phyloP scores from a whole-genome alignment of 92 coral and sea anemone species.

The Ricordea florida region DNA sequence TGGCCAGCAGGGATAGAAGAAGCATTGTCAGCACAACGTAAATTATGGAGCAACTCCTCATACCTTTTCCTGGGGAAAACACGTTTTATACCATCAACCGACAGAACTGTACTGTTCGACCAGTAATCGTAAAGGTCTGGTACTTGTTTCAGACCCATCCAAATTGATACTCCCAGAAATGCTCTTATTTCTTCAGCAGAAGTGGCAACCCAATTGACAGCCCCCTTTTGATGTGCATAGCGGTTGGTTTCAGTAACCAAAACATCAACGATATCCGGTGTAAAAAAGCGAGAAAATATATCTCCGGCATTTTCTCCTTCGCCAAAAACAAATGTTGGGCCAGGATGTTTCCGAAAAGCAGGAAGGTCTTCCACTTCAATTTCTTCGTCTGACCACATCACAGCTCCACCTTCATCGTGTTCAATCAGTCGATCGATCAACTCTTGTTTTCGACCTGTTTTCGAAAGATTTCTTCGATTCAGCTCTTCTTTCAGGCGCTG shows the following conservation, averaged over 20 bases:
- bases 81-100: slow-evolving; percentile 1
- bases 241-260: slow-evolving; percentile 19
- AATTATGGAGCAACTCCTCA: slow-evolving; percentile 1
- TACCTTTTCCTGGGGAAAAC: slow-evolving; percentile 25
- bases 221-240: neutral
- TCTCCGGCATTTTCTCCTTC: neutral
- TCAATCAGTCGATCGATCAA: slow-evolving; percentile 11
- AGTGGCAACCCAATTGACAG: neutral
- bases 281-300: slow-evolving; percentile 6
- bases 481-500: too few species aligned
- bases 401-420: slow-evolving; percentile 18
- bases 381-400: slow-evolving; percentile 17
- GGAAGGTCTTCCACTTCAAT: slow-evolving; percentile 21
- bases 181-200: slow-evolving; percentile 5
- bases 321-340: slow-evolving; percentile 16
- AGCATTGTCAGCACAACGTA: slow-evolving; percentile 11
- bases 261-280: neutral
- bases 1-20: neutral
- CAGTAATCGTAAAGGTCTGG: slow-evolving; percentile 5
- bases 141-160: slow-evolving; percentile 13
- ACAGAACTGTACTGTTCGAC: slow-evolving; percentile 1
- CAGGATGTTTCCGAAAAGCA: slow-evolving; percentile 8
- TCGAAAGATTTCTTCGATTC: neutral
- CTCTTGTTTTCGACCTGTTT: slow-evolving; percentile 7
- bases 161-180: slow-evolving; percentile 21